Evolutionary conservation across 92 coral and sea anemone species (phyloP), one percentile per base, ranked within the genome.

Genomic region (Muricea muricata): DNA sequence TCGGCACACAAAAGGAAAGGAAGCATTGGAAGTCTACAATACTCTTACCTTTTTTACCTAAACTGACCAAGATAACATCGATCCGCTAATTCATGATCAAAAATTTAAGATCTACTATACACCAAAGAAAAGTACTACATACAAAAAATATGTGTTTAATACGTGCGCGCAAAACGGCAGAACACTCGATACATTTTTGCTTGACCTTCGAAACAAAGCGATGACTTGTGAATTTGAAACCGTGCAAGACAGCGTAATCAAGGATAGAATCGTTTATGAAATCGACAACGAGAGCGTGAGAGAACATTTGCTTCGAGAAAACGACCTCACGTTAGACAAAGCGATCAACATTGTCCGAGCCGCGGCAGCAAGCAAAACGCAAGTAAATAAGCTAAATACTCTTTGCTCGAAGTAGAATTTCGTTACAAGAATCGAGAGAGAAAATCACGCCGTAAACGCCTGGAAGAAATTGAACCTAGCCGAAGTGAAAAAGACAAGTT

Each of bases 281-380:
- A 30, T 80, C 35, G 86, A 80, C 52, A 61, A 34, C 85, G 58
- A 80, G 23, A 70, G 65, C 32, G 35, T 73, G 25, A 45, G 86
- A 23, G 69, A 82, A 30, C 78, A 70, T 7, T 52, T 76, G 4
- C 67, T 86, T 1, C 83, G 89, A 47, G 75, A 80, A 50, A 80
- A 81, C 31, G 75, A 70, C 20, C 76, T 80, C 24, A 68, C 86
- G 10, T 52, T 87, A 14, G 86, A 87, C 54, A 42, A 56, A 26
- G 92, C 89, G 24, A 78, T 89, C 57, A 65, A 65, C 46, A 54
- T 54, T 66, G 75, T 78, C 8, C 61, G 86, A 84, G 92, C 89
- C 45, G 86, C 88, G 0, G 92, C 84, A 72, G 84, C 92, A 46
- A 89, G 86, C 57, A 89, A 89, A 77, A 77, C 79, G 1, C 92